Evolutionary conservation across 2,113 vertebrate species (phyloP).

Genomic region (Microcebus tavaratra): DNA sequence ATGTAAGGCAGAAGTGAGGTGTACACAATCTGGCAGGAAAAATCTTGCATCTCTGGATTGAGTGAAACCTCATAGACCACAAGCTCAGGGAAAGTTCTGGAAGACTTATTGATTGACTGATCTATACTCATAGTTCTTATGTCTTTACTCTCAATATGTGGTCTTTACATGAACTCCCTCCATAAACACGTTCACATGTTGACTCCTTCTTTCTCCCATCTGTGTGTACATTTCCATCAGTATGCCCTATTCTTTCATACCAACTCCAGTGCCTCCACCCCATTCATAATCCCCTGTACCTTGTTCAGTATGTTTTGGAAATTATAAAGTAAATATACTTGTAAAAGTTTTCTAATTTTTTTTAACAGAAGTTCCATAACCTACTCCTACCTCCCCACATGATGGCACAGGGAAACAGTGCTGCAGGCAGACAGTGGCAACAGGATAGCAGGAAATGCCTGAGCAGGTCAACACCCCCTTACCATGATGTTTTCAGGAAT

Average conservation of each 20-base stretch:
- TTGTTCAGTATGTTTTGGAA: constrained; percentile 46
- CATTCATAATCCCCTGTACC: not conserved
- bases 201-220: not conserved
- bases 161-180: not conserved
- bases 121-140: not conserved
- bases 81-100: not conserved
- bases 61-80: not conserved
- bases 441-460: constrained; percentile 22
- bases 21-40: fast-evolving
- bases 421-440: constrained; percentile 33
- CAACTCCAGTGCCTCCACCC: not conserved
- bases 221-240: not conserved
- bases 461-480: not conserved
- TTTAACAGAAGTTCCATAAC: constrained; percentile 64
- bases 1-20: not conserved
- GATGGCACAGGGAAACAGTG: constrained; percentile 3
- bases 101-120: not conserved
- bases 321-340: constrained; percentile 44
- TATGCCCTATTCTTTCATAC: not conserved
- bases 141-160: not conserved
- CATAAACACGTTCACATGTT: not conserved
- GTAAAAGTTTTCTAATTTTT: constrained; percentile 58
- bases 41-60: not conserved
- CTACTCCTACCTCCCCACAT: constrained; percentile 18
- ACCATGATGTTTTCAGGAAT: constrained; percentile 17